phyloP scores from a whole-genome alignment of 1,140 invertebrate species.

The Triops cancriformis region DNA sequence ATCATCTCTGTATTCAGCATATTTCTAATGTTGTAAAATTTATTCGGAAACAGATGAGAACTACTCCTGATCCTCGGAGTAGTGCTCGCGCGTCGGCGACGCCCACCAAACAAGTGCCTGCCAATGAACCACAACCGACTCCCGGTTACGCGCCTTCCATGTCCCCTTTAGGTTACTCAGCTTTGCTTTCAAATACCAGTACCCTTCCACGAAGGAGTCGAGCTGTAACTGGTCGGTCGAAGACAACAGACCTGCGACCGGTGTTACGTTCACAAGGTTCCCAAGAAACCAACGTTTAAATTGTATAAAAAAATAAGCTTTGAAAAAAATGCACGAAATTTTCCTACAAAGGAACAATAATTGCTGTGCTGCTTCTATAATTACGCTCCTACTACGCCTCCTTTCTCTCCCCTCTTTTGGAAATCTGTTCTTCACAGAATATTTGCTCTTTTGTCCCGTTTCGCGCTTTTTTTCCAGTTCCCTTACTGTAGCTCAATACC shows the following conservation, averaged over 20 bases:
- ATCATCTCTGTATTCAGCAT: too few relatives aligned
- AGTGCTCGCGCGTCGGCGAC: not conserved
- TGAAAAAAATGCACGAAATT: too few relatives aligned
- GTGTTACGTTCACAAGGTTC: not conserved
- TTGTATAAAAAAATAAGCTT: not conserved
- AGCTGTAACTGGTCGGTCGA: not conserved
- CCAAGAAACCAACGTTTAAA: not conserved
- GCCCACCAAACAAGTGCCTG: not conserved
- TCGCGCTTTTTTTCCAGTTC: not conserved
- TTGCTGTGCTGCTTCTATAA: slow-evolving; percentile 6
- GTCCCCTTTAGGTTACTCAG: not conserved
- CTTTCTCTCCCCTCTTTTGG: not conserved
- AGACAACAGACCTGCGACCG: not conserved
- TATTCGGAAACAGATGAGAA: not conserved
- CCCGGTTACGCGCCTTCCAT: slow-evolving; percentile 1
- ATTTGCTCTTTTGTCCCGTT: not conserved
- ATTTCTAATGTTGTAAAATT: too few relatives aligned
- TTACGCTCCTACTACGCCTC: not conserved
- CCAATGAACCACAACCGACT: not conserved
- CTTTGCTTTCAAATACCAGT: slow-evolving; percentile 6
- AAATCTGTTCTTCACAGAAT: not conserved
- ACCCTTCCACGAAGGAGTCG: not conserved
- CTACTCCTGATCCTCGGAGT: not conserved
- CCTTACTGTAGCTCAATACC: not conserved
- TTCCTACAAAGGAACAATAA: not conserved